These are phyloP conservation scores for Piscicola geometra DNA, from an alignment of 2,888 invertebrate species.

Conservation along the genomic window DNA sequence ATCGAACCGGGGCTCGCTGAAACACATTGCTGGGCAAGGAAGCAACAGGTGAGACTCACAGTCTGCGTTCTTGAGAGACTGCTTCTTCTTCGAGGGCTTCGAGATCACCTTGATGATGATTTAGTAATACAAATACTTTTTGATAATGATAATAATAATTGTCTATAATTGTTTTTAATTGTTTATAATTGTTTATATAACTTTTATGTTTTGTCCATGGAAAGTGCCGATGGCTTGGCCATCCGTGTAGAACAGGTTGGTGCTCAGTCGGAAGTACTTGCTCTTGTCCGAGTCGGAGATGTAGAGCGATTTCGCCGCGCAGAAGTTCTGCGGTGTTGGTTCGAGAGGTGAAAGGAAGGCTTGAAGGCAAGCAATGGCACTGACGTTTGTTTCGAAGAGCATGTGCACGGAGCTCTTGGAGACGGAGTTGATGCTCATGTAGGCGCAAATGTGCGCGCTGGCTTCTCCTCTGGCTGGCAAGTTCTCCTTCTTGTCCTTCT, in stretches of 20 bases:
- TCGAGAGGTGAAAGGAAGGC: not conserved
- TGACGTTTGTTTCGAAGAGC: conserved; percentile 85
- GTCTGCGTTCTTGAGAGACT: conserved; percentile 96
- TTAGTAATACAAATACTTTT: too few relatives aligned
- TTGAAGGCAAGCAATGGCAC: too few relatives aligned
- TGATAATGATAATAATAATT: too few relatives aligned
- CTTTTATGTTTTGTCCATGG: conserved; percentile 93
- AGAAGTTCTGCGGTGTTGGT: conserved; percentile 70
- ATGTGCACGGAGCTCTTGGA: conserved; percentile 98
- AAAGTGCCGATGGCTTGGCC: conserved; percentile 97
- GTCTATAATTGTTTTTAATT: too few relatives aligned
- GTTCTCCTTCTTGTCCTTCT: conserved; percentile 70
- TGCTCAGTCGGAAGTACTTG: conserved; percentile 97
- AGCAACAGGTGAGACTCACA: conserved; percentile 60
- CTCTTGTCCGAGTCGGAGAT: conserved; percentile 98
- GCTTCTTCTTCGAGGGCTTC: conserved; percentile 99
- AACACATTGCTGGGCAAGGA: too few relatives aligned
- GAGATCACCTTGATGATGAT: conserved; percentile 99
- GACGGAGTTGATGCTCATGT: conserved; percentile 90
- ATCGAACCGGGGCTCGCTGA: too few relatives aligned
- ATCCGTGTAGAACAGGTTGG: conserved; percentile 98
- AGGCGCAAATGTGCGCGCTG: conserved; percentile 76
- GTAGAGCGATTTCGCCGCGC: conserved; percentile 97
- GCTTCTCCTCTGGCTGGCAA: conserved; percentile 49
- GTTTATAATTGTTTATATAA: too few relatives aligned